Evolutionary conservation across 2,113 vertebrate species (phyloP).

Genomic region (Tiliqua scincoides): DNA sequence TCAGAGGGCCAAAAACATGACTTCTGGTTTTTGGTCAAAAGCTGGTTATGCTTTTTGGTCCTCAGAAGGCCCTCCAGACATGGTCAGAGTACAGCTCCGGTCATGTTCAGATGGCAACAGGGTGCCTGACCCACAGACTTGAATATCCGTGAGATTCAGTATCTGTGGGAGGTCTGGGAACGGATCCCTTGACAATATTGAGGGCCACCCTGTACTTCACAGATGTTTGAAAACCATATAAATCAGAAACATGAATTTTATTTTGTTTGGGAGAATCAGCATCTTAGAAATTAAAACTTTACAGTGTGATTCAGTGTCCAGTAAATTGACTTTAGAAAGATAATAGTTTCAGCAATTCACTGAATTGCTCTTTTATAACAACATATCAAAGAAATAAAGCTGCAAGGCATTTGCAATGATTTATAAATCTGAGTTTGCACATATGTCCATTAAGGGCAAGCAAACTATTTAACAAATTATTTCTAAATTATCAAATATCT

Average conservation of each 20-base stretch:
- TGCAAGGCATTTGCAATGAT: slow-evolving; percentile 19
- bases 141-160: too few relatives aligned
- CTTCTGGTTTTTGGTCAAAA: too few relatives aligned
- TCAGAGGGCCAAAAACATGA: too few relatives aligned
- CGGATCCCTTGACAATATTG: too few relatives aligned
- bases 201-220: background rate
- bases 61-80: too few relatives aligned
- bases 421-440: slow-evolving; percentile 28
- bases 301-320: background rate
- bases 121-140: too few relatives aligned
- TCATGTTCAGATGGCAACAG: too few relatives aligned
- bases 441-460: slow-evolving; percentile 31
- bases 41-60: too few relatives aligned
- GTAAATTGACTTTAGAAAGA: background rate
- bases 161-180: too few relatives aligned
- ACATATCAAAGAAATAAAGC: slow-evolving; percentile 32
- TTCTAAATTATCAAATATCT: slow-evolving; percentile 29
- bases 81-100: too few relatives aligned
- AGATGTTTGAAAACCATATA: background rate
- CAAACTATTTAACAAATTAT: background rate
- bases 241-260: slow-evolving; percentile 21
- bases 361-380: background rate
- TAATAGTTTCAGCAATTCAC: background rate
- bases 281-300: slow-evolving; percentile 5
- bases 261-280: background rate